A percentile compares a stretch with the other conserved stretches of the same genome.
Evolutionary conservation across 2,888 invertebrate species (phyloP).

Genomic region (Trypoxylon attenuatum): DNA sequence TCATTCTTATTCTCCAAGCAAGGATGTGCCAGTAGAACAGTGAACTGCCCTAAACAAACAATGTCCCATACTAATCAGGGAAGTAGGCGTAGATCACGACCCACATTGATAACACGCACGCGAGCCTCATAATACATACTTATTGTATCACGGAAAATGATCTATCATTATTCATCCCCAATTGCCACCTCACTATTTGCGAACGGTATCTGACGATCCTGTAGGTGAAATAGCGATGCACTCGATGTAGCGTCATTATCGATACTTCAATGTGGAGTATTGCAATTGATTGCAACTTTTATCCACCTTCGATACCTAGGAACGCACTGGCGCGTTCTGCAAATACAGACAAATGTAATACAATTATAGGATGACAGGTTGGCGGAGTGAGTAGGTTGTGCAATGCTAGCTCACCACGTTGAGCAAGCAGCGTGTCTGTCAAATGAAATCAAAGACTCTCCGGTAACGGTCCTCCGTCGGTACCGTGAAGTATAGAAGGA

Average conservation of each 20-base stretch:
- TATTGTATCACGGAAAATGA: too few species aligned
- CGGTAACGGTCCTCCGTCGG: background rate
- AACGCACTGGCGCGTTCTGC: background rate
- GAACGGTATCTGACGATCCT: too few species aligned
- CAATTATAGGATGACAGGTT: background rate
- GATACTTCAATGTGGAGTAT: too few species aligned
- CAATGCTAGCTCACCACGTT: background rate
- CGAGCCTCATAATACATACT: too few species aligned
- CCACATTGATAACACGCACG: too few species aligned
- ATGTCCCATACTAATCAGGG: conserved; percentile 9
- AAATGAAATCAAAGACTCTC: conserved; percentile 4
- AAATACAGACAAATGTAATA: too few species aligned
- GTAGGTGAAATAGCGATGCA: too few species aligned
- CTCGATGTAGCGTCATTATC: too few species aligned
- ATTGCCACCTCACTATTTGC: too few species aligned
- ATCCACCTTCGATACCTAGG: too few species aligned
- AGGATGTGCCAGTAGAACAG: conserved; percentile 6
- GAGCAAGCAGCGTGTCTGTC: background rate
- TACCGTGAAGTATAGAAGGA: conserved; percentile 13
- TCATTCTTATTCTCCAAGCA: conserved; percentile 51
- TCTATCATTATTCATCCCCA: too few species aligned
- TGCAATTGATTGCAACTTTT: too few species aligned
- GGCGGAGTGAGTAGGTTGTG: background rate
- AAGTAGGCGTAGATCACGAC: background rate
- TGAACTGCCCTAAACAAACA: conserved; percentile 6